Evolutionary conservation across 1,140 invertebrate genomes (phyloP).

Genomic region (Drosophila tani): DNA sequence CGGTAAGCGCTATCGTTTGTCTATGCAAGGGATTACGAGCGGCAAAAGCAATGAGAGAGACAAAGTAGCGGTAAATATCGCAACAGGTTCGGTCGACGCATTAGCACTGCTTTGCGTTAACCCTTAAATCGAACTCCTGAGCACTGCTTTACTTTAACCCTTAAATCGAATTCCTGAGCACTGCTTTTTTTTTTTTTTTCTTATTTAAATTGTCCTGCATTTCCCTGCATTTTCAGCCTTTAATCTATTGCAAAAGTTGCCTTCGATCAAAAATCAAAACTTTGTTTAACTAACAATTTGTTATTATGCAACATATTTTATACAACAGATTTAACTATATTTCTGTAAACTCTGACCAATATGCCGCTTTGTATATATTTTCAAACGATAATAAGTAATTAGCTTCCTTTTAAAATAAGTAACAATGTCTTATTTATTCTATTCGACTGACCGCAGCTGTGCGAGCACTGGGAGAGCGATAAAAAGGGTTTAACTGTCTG

Average conservation of each 20-base stretch:
- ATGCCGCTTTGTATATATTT: not conserved
- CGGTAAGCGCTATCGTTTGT: conserved; percentile 30
- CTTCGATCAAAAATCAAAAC: too few relatives aligned
- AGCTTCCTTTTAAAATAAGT: too few relatives aligned
- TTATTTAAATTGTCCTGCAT: too few relatives aligned
- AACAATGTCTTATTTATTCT: not conserved
- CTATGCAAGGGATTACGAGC: conserved; percentile 66
- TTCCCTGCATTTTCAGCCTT: not conserved
- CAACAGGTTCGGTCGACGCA: conserved; percentile 7
- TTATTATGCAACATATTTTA: too few relatives aligned
- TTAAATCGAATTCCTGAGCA: not conserved
- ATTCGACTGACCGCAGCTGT: conserved; percentile 1
- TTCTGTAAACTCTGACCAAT: too few relatives aligned
- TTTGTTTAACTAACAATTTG: too few relatives aligned
- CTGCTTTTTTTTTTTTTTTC: not conserved
- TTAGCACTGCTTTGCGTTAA: conserved; percentile 8
- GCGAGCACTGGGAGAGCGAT: not conserved
- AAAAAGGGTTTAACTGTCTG: conserved; percentile 12
- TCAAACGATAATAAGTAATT: too few relatives aligned
- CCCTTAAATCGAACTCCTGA: not conserved
- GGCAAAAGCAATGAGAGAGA: not conserved
- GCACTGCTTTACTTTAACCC: not conserved
- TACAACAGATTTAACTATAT: too few relatives aligned
- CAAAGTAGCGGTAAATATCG: conserved; percentile 30
- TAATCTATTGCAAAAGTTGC: not conserved